A percentile compares a stretch with the other conserved stretches of the same genome.
phyloP scores from a whole-genome alignment of 2,113 vertebrate species.

The Perognathus longimembris region DNA sequence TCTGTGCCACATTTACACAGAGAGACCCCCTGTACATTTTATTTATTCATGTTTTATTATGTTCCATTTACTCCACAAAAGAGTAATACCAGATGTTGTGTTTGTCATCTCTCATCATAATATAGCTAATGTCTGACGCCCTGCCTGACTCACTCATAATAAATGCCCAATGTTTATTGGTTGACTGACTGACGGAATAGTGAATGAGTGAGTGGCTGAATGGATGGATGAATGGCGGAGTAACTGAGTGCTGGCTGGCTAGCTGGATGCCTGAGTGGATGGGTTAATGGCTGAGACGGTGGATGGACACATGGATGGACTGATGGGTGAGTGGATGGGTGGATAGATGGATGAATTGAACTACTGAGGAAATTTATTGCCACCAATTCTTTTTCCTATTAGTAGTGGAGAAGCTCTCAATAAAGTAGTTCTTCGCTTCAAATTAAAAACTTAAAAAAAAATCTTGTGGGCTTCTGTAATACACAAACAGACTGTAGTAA shows the following conservation, averaged over 20 bases:
- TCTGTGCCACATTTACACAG: neutral
- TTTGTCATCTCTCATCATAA: neutral
- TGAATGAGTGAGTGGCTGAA: neutral
- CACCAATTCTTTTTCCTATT: neutral
- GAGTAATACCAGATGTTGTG: neutral
- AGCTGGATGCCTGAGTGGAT: neutral
- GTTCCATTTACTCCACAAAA: neutral
- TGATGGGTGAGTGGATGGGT: neutral
- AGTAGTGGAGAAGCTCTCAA: neutral
- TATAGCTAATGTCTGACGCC: neutral
- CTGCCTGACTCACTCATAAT: neutral
- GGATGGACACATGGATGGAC: neutral
- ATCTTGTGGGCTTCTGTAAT: neutral
- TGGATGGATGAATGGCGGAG: no score
- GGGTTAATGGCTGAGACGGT: no score
- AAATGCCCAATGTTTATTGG: neutral
- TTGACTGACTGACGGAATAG: neutral
- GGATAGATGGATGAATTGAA: neutral
- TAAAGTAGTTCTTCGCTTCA: neutral
- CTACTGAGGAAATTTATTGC: neutral
- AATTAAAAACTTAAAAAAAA: neutral
- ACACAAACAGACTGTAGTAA: constrained; percentile 18
- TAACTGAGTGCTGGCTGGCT: neutral
- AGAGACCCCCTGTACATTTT: neutral
- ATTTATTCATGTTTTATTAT: neutral